Base-by-base conservation (phyloP, 1,140 invertebrate genomes). In the Leptopilina clavipes region DNA sequence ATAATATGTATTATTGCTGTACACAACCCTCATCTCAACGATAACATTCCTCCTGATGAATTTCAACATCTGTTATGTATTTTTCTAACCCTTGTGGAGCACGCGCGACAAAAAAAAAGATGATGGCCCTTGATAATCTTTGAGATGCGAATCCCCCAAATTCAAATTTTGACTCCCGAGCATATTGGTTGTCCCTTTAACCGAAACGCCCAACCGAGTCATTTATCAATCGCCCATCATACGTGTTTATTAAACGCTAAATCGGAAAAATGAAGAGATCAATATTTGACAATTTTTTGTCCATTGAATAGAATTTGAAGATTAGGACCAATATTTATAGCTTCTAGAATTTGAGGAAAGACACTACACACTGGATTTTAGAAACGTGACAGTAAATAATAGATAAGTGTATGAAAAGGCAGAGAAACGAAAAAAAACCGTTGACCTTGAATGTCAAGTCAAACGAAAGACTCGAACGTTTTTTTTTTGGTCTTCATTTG, bases 1-100 rank as follows among this genome's bases (percentile, higher is more conserved):
- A 3, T 12, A 59, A 59, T 25, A 59, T 65, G 25, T 31, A 7
- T 8, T 31, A 65, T n/a, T 65, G 59, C 14, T 31, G 1, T 5
- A 1, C 25, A 2, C 5, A 1, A 65, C 59, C 59, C 59, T 31
- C 25, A 65, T 31, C 22, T 14, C 12, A 6, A 31, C 59, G 19
- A 31, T 65, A 65, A 65, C 19, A 31, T 31, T 31, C 11, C 19
- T 14, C n/a, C 25, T 3, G 59, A n/a, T 40, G 14, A 31, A 31
- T 65, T 65, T 65, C 59, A 11, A 72, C 76, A 78, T 78, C 76
- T 78, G 76, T 71, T 72, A n/a, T n/a, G n/a, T 65, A 7, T 75
- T 75, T 40, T 70, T 18, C 59, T n/a, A 31, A 65, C 59, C 59
- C 76, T 72, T 74, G 72, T 75, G 45, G 45, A 40, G 72, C 56